Evolutionary conservation across 2,797 vertebrate genomes (phyloP), one percentile per base, ranked within the genome.

Genomic region (Chelonia mydas): DNA sequence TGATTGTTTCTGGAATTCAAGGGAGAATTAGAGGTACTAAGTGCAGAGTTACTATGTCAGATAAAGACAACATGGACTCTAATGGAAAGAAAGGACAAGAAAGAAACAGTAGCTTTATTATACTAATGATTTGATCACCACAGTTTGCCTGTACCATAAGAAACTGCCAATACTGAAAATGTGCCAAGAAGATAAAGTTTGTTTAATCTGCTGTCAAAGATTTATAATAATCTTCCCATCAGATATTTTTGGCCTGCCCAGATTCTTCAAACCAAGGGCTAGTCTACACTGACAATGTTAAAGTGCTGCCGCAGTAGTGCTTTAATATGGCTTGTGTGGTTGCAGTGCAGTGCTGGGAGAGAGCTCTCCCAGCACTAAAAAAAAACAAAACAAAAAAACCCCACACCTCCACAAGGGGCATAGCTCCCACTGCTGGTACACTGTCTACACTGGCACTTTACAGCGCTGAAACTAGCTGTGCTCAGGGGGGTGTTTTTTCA

Each of bases 71-170:
- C 4, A 49, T 77, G 84, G n/a, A 37, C 79, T 74, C 28, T 1
- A 25, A 10, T 2, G 11, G 6, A 91, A 89, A 33, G 76, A 2
- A 27, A 3, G 2, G 23, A 4, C 5, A 5, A 3, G 47, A 84
- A 82, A 61, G 23, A 88, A 81, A 76, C 0, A 1, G 51, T 86
- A 51, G 57, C 4, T 49, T 27, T 23, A 41, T 41, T 86, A n/a
- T 91, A 84, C 82, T 54, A 6, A 21, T 57, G 90, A 88, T 49
- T 74, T 12, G 51, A 89, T 41, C 81, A 83, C 25, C 84, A 84
- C 41, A 28, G 1, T 68, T 61, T 72, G 82, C 89, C 28, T 84
- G 3, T 3, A 3, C 21, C 51, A 50, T 31, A 84, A 54, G 65
- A 15, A 23, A 27, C 23, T 2, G 0, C 27, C 11, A 94, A 93